A percentile compares a stretch with the other conserved stretches of the same genome.
These are phyloP conservation scores for Melanerpes aurifrons DNA, from an alignment of 2,113 vertebrate genomes.

Conservation along the genomic window DNA sequence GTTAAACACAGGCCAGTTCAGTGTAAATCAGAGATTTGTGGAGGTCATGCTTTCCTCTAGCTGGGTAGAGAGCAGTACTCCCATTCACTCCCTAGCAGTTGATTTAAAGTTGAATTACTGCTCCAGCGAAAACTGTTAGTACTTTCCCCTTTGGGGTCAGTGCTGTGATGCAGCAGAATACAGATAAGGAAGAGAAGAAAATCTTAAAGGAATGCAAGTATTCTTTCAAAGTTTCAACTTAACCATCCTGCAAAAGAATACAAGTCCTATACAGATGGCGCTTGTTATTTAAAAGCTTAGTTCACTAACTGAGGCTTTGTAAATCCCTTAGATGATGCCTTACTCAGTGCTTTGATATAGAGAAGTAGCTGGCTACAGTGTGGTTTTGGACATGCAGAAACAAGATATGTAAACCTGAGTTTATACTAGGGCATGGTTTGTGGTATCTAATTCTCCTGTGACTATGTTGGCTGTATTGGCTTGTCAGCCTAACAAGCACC, in stretches of 20 bases:
- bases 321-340: not conserved
- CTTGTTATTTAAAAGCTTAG: not conserved
- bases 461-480: not conserved
- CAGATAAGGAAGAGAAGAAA: not conserved
- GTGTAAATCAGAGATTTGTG: not conserved
- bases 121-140: not conserved
- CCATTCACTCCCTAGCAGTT: not conserved
- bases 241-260: not conserved
- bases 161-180: not conserved
- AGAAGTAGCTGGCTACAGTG: not conserved
- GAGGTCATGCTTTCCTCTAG: not conserved
- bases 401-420: not conserved
- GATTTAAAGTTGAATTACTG: constrained; percentile 31
- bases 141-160: not conserved
- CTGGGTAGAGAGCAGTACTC: not conserved
- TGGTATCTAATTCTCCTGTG: not conserved
- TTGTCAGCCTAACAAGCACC: not conserved
- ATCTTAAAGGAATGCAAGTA: not conserved
- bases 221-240: not conserved
- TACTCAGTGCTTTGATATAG: not conserved
- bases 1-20: not conserved
- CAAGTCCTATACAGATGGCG: not conserved
- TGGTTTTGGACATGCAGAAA: not conserved
- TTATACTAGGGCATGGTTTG: not conserved
- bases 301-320: not conserved